Percentiles rank a stretch among this genome's conserved stretches.
These are phyloP conservation scores for Grammomys surdaster DNA, from an alignment of 2,113 vertebrate genomes.

Conservation along the genomic window DNA sequence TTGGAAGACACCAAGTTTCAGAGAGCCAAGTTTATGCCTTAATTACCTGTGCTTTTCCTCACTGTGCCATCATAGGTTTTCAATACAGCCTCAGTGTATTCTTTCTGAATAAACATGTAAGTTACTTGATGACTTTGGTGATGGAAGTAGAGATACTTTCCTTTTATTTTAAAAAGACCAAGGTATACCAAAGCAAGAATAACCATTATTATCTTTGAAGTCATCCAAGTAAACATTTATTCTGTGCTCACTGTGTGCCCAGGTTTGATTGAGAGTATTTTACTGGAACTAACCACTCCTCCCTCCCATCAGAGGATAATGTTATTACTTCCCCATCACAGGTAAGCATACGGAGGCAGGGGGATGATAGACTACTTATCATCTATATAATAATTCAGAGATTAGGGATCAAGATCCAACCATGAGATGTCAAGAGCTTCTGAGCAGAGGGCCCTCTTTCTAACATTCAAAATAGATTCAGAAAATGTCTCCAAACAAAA, in stretches of 20 bases:
- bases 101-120: slow-evolving; percentile 1
- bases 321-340: background rate
- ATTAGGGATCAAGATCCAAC: background rate
- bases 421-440: background rate
- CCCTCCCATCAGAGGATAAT: background rate
- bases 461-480: slow-evolving; percentile 61
- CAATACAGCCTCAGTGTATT: background rate
- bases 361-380: background rate
- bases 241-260: background rate
- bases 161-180: slow-evolving; percentile 54
- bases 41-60: background rate
- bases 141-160: background rate
- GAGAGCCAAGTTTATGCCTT: background rate
- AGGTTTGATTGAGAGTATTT: background rate
- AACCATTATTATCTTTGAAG: slow-evolving; percentile 2
- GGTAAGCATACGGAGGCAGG: background rate
- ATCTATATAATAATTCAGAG: background rate
- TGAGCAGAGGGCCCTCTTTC: background rate
- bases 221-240: background rate
- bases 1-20: background rate
- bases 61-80: background rate
- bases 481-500: slow-evolving; percentile 66
- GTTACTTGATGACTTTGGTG: background rate
- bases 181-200: background rate
- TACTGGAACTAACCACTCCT: background rate